Evolutionary conservation across 23 tunicate genomes (phyloP).

Genomic region (Diplosoma virens): DNA sequence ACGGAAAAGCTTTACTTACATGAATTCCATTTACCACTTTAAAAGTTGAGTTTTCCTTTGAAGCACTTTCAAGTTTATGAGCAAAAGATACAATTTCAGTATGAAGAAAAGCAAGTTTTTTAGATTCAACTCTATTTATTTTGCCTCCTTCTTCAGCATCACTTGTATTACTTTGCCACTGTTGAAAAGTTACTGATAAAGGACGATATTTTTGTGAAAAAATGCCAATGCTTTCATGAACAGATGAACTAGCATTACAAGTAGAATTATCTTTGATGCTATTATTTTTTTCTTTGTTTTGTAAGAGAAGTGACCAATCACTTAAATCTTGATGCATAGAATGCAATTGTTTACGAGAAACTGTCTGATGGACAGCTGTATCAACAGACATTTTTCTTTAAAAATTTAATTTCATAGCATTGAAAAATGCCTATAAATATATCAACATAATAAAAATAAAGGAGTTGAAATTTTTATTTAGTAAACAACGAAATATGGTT

Average conservation of each 20-base stretch:
- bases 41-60: not conserved
- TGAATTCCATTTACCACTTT: not conserved
- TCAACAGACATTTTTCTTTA: too few relatives aligned
- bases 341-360: constrained; percentile 27
- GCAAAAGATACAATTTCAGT: too few relatives aligned
- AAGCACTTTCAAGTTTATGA: not conserved
- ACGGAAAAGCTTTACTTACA: not conserved
- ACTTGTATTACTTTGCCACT: constrained; percentile 10
- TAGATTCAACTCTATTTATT: too few relatives aligned
- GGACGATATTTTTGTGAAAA: constrained; percentile 16
- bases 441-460: too few relatives aligned
- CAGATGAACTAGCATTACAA: not conserved
- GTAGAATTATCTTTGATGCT: not conserved
- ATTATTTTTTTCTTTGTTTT: too few relatives aligned
- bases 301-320: constrained; percentile 23
- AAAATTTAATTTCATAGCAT: too few relatives aligned
- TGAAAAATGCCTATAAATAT: too few relatives aligned
- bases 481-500: too few relatives aligned
- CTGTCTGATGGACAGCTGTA: too few relatives aligned
- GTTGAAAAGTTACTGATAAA: constrained; percentile 22
- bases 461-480: too few relatives aligned
- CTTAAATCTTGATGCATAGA: constrained; percentile 45
- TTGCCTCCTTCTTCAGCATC: too few relatives aligned
- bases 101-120: too few relatives aligned
- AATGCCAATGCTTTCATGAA: constrained; percentile 6